These are phyloP conservation scores for Caenorhabditis briggsae DNA, from an alignment of 1,140 invertebrate genomes.

Conservation along the genomic window DNA sequence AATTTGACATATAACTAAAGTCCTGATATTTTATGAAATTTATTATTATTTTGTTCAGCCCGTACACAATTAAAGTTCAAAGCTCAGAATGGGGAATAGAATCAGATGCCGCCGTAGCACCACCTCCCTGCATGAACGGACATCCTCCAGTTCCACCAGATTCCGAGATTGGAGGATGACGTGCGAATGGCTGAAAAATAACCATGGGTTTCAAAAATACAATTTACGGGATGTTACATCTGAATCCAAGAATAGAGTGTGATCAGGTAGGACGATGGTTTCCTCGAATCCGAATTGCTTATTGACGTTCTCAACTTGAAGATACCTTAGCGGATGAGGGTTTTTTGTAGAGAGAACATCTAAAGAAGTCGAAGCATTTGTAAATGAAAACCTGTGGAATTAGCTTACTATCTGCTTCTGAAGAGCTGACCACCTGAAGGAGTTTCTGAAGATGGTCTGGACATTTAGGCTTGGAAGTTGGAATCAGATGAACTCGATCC, in stretches of 20 bases:
- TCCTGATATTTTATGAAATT: no score
- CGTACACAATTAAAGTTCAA: neutral
- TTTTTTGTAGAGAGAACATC: slow-evolving; percentile 44
- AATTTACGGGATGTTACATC: neutral
- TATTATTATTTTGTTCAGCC: neutral
- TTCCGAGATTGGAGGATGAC: slow-evolving; percentile 12
- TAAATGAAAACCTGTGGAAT: no score
- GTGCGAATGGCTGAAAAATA: neutral
- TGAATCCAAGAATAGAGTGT: slow-evolving; percentile 34
- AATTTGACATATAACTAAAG: neutral
- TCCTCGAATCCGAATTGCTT: slow-evolving; percentile 57
- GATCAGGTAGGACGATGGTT: slow-evolving; percentile 59
- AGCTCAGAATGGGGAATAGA: neutral
- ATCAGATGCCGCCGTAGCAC: neutral
- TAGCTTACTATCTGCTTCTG: slow-evolving; percentile 16
- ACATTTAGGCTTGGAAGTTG: slow-evolving; percentile 5
- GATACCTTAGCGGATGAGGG: slow-evolving; percentile 56
- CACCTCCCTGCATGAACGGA: slow-evolving; percentile 62
- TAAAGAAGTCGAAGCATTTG: neutral
- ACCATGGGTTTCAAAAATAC: neutral
- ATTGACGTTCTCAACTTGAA: slow-evolving; percentile 53
- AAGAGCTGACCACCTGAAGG: neutral
- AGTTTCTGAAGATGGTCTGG: slow-evolving; percentile 37
- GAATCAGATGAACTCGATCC: slow-evolving; percentile 30
- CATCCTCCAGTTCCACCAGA: slow-evolving; percentile 41